A percentile compares a stretch with the other conserved stretches of the same genome.
Conservation (phyloP, 2,888 invertebrate genomes). For the Ariolimax columbianus region DNA sequence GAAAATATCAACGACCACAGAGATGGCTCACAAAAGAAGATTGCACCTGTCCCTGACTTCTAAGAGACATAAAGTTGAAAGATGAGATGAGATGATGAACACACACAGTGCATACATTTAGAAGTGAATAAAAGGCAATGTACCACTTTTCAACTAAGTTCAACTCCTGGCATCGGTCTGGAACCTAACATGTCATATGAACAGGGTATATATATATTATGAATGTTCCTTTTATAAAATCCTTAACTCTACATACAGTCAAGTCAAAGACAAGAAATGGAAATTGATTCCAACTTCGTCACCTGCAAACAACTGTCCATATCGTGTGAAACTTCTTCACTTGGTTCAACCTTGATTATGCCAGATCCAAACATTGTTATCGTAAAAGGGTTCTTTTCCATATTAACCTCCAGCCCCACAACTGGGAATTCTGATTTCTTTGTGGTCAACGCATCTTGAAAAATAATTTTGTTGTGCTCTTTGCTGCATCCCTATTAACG, state of each 20-base stretch:
- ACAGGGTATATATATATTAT: no score
- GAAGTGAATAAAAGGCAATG: no score
- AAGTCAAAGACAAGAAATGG: not conserved
- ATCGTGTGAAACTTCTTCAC: conserved; percentile 18
- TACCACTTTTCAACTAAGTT: no score
- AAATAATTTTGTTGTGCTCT: not conserved
- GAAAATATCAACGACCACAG: no score
- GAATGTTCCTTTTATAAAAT: not conserved
- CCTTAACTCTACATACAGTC: not conserved
- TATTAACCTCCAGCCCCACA: not conserved
- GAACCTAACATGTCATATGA: no score
- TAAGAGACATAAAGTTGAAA: no score
- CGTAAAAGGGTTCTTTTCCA: not conserved
- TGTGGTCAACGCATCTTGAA: not conserved
- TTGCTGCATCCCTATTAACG: not conserved
- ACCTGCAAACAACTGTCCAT: conserved; percentile 22
- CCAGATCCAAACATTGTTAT: not conserved
- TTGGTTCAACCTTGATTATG: conserved; percentile 14
- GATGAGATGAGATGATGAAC: no score
- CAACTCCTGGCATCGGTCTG: no score
- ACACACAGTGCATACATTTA: no score
- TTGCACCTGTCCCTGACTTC: no score
- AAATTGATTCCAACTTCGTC: not conserved
- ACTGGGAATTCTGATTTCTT: not conserved
- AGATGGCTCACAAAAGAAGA: no score